Evolutionary conservation across 2,797 vertebrate genomes (phyloP).

Genomic region (Melanotaenia nigrans): DNA sequence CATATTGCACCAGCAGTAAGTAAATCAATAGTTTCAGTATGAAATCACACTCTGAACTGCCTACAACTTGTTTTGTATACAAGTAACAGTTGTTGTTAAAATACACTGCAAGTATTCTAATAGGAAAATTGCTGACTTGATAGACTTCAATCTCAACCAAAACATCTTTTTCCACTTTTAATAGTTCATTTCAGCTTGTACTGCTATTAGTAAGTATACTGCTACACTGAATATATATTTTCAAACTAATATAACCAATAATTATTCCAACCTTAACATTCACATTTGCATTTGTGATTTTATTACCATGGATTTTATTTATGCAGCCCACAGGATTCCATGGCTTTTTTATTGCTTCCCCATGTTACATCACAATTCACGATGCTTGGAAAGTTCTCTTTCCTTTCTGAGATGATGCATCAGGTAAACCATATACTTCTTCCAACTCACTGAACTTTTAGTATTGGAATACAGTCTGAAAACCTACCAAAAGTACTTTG

Average conservation of each 20-base stretch:
- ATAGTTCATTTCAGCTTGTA: background rate
- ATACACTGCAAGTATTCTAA: constrained; percentile 38
- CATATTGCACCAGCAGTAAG: background rate
- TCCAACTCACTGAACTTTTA: constrained; percentile 28
- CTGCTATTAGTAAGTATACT: background rate
- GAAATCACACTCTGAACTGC: constrained; percentile 14
- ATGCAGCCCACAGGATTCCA: constrained; percentile 17
- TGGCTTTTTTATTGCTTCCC: constrained; percentile 8
- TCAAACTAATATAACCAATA: background rate
- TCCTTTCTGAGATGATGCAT: constrained; percentile 21
- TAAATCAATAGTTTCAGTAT: constrained; percentile 11
- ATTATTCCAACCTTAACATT: background rate
- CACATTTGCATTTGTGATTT: constrained; percentile 4
- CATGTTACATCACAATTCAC: constrained; percentile 14
- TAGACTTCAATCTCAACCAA: constrained; percentile 16
- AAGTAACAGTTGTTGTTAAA: constrained; percentile 14
- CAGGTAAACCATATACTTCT: constrained; percentile 27
- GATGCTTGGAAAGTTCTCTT: constrained; percentile 35
- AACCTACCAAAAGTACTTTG: constrained; percentile 74
- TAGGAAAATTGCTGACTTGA: constrained; percentile 32
- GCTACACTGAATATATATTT: constrained; percentile 1
- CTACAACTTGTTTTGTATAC: background rate
- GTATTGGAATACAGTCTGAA: constrained; percentile 35
- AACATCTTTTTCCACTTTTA: background rate
- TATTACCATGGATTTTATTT: constrained; percentile 9